Evolutionary conservation across 2,113 vertebrate genomes (phyloP).

Genomic region (Arizona elegans): DNA sequence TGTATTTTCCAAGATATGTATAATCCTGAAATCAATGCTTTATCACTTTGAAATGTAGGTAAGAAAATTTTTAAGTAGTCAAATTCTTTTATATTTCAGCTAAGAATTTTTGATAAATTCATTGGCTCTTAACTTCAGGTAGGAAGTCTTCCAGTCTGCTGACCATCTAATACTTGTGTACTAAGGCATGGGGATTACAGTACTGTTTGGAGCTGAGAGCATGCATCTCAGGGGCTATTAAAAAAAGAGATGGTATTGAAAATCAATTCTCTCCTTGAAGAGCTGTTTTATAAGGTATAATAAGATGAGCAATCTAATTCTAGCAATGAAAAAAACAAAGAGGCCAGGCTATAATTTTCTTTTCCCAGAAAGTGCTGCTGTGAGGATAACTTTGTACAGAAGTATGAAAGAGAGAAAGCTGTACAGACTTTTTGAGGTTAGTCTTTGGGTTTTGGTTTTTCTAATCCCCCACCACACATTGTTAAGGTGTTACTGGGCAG

Average conservation of each 20-base stretch:
- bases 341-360: conserved; percentile 62
- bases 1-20: not conserved
- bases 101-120: not conserved
- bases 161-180: not conserved
- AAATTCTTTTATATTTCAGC: not conserved
- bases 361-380: conserved; percentile 57
- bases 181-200: not conserved
- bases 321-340: conserved; percentile 63
- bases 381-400: conserved; percentile 52
- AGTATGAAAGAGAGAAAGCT: conserved; percentile 19
- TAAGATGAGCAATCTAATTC: conserved; percentile 67
- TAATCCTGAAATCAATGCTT: not conserved
- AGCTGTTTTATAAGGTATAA: conserved; percentile 64
- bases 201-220: conserved; percentile 25
- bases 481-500: not conserved
- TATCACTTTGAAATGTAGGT: not conserved
- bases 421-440: not conserved
- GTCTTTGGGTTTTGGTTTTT: not conserved
- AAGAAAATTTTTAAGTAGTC: not conserved
- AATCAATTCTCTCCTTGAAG: conserved; percentile 63
- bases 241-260: conserved; percentile 53
- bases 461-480: not conserved
- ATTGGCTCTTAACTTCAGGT: not conserved
- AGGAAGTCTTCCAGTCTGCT: conserved; percentile 8
- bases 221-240: conserved; percentile 43